Percentiles rank a stretch among this genome's conserved stretches.
These are phyloP conservation scores for Trachurus trachurus DNA, from an alignment of 2,797 vertebrate species.

Conservation along the genomic window DNA sequence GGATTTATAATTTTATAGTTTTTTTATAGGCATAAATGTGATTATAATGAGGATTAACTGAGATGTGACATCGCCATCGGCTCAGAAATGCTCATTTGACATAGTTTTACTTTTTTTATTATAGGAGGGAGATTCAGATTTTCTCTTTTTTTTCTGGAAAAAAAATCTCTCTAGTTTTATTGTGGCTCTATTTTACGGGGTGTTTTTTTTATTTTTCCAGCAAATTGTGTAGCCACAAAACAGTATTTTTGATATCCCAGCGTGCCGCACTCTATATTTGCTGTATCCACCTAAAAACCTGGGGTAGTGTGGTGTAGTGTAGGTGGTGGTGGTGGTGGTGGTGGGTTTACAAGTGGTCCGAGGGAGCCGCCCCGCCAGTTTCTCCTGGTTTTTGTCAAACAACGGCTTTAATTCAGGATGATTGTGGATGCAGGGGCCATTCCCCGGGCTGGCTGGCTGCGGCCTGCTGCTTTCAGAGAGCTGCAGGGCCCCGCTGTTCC, in stretches of 20 bases:
- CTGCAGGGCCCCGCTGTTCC: slow-evolving; percentile 94
- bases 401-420: slow-evolving; percentile 86
- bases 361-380: slow-evolving; percentile 88
- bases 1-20: background rate
- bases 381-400: slow-evolving; percentile 90
- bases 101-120: background rate
- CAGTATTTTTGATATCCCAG: slow-evolving; percentile 50
- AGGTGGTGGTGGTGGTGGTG: no score
- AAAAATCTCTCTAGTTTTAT: background rate
- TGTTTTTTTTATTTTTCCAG: slow-evolving; percentile 9
- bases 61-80: background rate
- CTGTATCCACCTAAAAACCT: slow-evolving; percentile 55
- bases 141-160: background rate
- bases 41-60: background rate
- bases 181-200: background rate
- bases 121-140: background rate
- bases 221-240: slow-evolving; percentile 23
- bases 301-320: slow-evolving; percentile 4
- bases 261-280: slow-evolving; percentile 53
- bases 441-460: slow-evolving; percentile 89
- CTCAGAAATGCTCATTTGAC: background rate
- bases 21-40: background rate
- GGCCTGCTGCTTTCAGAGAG: slow-evolving; percentile 91
- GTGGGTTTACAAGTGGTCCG: slow-evolving; percentile 85
- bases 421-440: slow-evolving; percentile 97